Base-by-base conservation (phyloP, 2,888 invertebrate species). In the Falcaria lacertinaria region DNA sequence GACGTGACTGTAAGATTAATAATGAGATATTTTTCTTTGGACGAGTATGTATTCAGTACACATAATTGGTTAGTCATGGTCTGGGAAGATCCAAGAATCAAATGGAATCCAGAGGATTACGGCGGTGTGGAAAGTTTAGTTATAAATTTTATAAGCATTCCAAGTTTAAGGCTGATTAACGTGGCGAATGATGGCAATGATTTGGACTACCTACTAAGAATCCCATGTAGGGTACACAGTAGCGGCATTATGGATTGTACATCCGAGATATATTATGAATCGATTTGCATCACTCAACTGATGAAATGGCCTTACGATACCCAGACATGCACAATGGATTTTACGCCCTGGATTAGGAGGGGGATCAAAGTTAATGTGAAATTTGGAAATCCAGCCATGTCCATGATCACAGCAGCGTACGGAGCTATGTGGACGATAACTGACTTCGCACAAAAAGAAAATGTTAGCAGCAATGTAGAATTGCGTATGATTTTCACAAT, bases 391-490 rank as follows among this genome's bases (percentile, higher is more conserved):
- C 39, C 48, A 33, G 64, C 54, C 2, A 43, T 72, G 0, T 17
- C 11, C 0, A 52, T 66, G 52, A 1, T 54, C 0, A 62, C 55
- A 0, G 60, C 63, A 0, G 65, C 68, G 6, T 65, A 69, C 40
- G 73, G 70, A 0, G 39, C 63, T 0, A 69, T 66, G n/a, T 81
- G 77, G 75, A 57, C 60, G 2, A 68, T 81, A 25, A 53, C 70
- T 4, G 64, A 69, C 39, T 71, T 58, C 39, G 42, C 52, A 2
- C 54, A 64, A 32, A 44, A 45, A 0, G 44, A 54, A 15, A 40
- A 58, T 35, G n/a, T 47, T 1, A 50, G 36, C n/a, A 43, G 54
- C 5, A 44, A 56, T 0, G 45, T 43, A 0, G 60, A 64, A 15
- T 37, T 80, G 4, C 54, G 46, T 11, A 42, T 80, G 33, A 53